Evolutionary conservation across 2,797 vertebrate species (phyloP).

Genomic region (Liparis tanakae): DNA sequence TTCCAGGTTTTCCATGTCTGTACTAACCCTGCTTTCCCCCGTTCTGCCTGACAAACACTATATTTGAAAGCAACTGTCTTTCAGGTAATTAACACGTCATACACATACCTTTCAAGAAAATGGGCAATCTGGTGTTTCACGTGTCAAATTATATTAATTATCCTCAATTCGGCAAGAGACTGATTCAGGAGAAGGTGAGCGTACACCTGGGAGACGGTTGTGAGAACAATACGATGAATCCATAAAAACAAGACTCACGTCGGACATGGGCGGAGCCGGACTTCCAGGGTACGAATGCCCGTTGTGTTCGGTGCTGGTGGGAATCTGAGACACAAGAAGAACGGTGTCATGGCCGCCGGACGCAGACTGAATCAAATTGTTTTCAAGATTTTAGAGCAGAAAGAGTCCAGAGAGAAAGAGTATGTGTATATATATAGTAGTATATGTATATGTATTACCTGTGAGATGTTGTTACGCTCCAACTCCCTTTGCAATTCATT

Average conservation of each 20-base stretch:
- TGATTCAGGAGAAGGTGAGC: background rate
- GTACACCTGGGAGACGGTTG: background rate
- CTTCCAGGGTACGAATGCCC: constrained; percentile 84
- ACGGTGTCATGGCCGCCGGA: background rate
- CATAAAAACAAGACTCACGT: constrained; percentile 78
- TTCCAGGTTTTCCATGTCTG: no score
- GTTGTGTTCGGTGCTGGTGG: constrained; percentile 84
- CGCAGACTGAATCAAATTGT: constrained; percentile 1
- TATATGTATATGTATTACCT: constrained; percentile 77
- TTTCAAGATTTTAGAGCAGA: background rate
- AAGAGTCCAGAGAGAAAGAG: background rate
- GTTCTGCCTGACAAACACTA: background rate
- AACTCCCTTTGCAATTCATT: constrained; percentile 88
- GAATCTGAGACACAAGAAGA: constrained; percentile 54
- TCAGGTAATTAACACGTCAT: background rate
- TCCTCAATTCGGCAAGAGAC: background rate
- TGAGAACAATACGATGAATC: background rate
- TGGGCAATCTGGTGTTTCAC: background rate
- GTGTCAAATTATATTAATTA: background rate
- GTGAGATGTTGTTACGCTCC: constrained; percentile 86
- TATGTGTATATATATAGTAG: no score
- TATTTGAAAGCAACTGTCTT: background rate
- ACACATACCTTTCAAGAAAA: background rate
- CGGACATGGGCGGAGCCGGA: constrained; percentile 81
- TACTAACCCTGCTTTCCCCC: no score